Evolutionary conservation across 1,140 invertebrate species (phyloP), one percentile per base, ranked within the genome.

Genomic region (Drosophila ficusphila): DNA sequence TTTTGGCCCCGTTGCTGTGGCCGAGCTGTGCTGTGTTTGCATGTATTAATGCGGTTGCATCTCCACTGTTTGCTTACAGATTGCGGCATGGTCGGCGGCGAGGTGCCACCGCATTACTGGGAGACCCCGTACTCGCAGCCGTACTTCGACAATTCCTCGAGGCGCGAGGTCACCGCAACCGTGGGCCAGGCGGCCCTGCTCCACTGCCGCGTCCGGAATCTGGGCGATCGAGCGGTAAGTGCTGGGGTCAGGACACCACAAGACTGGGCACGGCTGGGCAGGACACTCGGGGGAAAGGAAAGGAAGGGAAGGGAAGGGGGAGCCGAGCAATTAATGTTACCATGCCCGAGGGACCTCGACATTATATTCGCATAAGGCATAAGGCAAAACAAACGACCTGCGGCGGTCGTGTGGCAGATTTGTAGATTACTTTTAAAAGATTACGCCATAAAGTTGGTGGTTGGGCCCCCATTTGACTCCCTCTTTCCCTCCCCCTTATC

Each of bases 101-200:
- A 91, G 68, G 90, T 91, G 68, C 90, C 88, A 49, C 90, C 90
- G 47, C 90, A 91, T 54, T 91, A 91, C 64, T 91, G 91, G 91
- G 91, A 91, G 57, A 91, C 89, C 16, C 95, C 96, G 2, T 95
- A 96, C 85, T 95, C 95, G 53, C 96, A 96, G 91, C 97, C 97
- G 21, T 97, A 97, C 92, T 97, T 97, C 92, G 96, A 97, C 93
- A 97, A 97, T 92, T 95, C 95, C 68, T 97, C 96, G 31, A 94
- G 94, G 76, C 93, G 95, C 48, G 96, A 97, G 88, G 94, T 96
- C 58, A 96, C 96, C 54, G 95, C 96, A 41, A 97, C 96, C 39
- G 96, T 97, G 48, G 96, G 96, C 12, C 96, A 97, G 92, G 95
- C 96, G 38, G 96, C 96, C 19, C 95, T 96, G 86, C 93, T 97